Percentiles rank a stretch among this genome's conserved stretches.
phyloP scores from a whole-genome alignment of 2,888 invertebrate species.

The Phyllotreta striolata region DNA sequence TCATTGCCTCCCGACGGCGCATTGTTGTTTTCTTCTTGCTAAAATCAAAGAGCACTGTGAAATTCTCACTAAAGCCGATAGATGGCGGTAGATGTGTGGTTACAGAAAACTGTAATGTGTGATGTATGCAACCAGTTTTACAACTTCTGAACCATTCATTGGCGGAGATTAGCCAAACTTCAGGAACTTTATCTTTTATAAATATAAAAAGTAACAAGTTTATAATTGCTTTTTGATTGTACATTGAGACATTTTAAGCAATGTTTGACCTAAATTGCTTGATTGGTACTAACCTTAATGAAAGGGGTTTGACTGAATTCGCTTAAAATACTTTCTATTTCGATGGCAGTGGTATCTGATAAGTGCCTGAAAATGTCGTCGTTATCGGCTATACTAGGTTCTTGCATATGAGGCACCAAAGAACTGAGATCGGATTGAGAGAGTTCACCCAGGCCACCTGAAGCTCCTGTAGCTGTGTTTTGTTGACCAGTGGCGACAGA shows the following conservation, averaged over 20 bases:
- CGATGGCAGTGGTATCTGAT: slow-evolving; percentile 84
- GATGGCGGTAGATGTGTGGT: slow-evolving; percentile 21
- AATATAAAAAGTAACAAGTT: no score
- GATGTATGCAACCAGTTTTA: no score
- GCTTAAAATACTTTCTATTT: slow-evolving; percentile 83
- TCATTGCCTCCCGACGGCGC: slow-evolving; percentile 50
- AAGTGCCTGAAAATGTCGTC: slow-evolving; percentile 84
- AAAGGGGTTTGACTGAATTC: slow-evolving; percentile 74
- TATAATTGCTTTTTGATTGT: not conserved
- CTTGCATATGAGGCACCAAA: slow-evolving; percentile 68
- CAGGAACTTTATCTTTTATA: no score
- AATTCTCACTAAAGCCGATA: not conserved
- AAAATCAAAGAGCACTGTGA: slow-evolving; percentile 36
- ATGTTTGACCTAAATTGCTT: not conserved
- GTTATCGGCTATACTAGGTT: slow-evolving; percentile 64
- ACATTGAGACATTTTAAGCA: not conserved
- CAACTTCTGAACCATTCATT: no score
- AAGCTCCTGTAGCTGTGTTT: slow-evolving; percentile 60
- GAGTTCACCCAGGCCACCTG: slow-evolving; percentile 67
- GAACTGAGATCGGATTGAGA: slow-evolving; percentile 77
- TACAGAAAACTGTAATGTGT: not conserved
- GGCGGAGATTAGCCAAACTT: not conserved
- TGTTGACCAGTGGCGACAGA: slow-evolving; percentile 66
- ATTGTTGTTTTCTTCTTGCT: slow-evolving; percentile 66
- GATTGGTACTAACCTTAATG: slow-evolving; percentile 68